A percentile compares a stretch with the other conserved stretches of the same genome.
Evolutionary conservation across 2,888 invertebrate species (phyloP).

Genomic region (Cacoxenus indagator): DNA sequence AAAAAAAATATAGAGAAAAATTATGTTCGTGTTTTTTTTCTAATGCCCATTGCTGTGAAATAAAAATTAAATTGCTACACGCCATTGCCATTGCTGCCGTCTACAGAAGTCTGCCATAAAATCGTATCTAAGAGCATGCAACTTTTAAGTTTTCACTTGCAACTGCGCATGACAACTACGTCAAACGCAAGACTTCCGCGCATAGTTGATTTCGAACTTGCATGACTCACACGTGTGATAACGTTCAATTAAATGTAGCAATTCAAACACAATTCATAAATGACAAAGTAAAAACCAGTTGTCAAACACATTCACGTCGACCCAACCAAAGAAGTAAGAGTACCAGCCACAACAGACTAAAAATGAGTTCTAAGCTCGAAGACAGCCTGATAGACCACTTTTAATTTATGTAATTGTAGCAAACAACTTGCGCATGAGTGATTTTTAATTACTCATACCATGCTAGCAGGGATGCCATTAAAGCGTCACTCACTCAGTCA

Average conservation of each 20-base stretch:
- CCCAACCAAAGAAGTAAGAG: no score
- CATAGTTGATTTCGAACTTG: not conserved
- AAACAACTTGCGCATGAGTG: conserved; percentile 9
- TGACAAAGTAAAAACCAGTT: conserved; percentile 5
- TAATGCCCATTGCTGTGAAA: no score
- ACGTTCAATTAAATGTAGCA: conserved; percentile 4
- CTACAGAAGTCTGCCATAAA: conserved; percentile 25
- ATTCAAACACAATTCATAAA: conserved; percentile 7
- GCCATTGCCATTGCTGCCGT: no score
- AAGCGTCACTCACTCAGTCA: not conserved
- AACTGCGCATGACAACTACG: not conserved
- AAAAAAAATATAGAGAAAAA: no score
- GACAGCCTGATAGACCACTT: not conserved
- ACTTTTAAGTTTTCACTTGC: not conserved
- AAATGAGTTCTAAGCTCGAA: not conserved
- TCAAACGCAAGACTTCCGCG: not conserved
- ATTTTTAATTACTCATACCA: conserved; percentile 22
- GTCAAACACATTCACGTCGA: no score
- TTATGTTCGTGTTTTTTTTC: no score
- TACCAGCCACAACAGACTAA: not conserved
- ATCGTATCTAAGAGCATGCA: no score
- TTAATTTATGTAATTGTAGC: conserved; percentile 29
- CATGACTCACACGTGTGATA: conserved; percentile 14
- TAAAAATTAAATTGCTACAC: no score
- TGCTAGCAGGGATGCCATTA: not conserved